phyloP scores from a whole-genome alignment of 2,888 invertebrate species.

The Crepidodera aurea region DNA sequence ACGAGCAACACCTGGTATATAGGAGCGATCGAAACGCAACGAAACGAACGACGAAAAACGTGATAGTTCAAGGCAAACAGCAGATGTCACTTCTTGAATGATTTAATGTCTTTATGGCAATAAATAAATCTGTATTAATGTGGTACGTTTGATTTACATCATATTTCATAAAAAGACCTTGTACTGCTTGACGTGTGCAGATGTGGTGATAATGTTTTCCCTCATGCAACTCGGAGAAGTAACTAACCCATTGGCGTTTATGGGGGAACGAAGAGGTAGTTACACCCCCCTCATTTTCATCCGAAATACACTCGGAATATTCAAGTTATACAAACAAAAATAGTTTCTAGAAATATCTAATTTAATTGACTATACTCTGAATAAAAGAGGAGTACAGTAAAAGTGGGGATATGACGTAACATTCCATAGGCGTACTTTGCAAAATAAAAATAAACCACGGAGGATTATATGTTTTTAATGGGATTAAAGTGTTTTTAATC shows the following conservation, averaged over 20 bases:
- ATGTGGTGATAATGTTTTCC: conserved; percentile 28
- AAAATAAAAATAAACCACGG: too few species aligned
- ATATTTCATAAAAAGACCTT: conserved; percentile 45
- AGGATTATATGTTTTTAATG: too few species aligned
- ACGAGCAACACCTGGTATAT: conserved; percentile 54
- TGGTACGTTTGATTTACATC: conserved; percentile 49
- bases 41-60: conserved; percentile 53
- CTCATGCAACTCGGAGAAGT: background rate
- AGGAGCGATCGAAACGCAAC: conserved; percentile 7
- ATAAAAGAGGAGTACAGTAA: too few species aligned
- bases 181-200: conserved; percentile 31
- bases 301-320: too few species aligned
- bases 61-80: conserved; percentile 58
- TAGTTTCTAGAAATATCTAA: too few species aligned
- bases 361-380: too few species aligned
- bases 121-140: conserved; percentile 56
- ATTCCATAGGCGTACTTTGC: too few species aligned
- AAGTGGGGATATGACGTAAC: too few species aligned
- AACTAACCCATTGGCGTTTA: background rate
- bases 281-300: background rate
- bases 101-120: conserved; percentile 53
- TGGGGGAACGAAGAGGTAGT: background rate
- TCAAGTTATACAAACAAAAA: too few species aligned
- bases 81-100: conserved; percentile 57
- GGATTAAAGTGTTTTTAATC: too few species aligned